These are phyloP conservation scores for Astur gentilis DNA, from an alignment of 2,113 vertebrate genomes.

Conservation along the genomic window DNA sequence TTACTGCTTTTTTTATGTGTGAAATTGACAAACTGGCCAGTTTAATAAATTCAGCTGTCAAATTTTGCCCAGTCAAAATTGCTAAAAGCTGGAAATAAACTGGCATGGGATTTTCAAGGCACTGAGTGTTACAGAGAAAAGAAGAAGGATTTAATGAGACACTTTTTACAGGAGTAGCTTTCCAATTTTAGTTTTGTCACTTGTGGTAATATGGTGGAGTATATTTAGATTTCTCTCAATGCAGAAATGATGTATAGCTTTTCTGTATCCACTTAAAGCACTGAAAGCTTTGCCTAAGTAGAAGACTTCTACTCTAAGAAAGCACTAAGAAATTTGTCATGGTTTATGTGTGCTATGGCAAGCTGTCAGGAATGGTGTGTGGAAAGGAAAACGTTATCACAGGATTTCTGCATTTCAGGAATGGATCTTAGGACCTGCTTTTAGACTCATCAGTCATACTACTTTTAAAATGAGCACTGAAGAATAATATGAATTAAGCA, in stretches of 20 bases:
- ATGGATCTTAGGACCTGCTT: neutral
- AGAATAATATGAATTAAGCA: constrained; percentile 16
- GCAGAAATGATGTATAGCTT: constrained; percentile 45
- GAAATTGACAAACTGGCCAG: constrained; percentile 74
- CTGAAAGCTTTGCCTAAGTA: constrained; percentile 6
- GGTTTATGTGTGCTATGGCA: neutral
- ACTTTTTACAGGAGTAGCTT: constrained; percentile 55
- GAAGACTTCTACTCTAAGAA: constrained; percentile 11
- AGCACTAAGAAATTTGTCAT: constrained; percentile 18
- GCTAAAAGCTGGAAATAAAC: constrained; percentile 69
- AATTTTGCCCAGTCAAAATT: constrained; percentile 69
- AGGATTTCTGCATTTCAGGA: neutral
- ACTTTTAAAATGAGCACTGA: constrained; percentile 1
- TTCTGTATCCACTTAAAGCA: constrained; percentile 33
- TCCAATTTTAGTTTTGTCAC: constrained; percentile 59
- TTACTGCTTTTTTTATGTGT: constrained; percentile 65
- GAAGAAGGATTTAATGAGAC: constrained; percentile 59
- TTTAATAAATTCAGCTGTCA: constrained; percentile 75
- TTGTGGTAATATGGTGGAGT: constrained; percentile 23
- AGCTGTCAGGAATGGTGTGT: neutral
- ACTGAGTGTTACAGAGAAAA: neutral
- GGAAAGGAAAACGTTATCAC: neutral
- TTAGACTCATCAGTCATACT: neutral
- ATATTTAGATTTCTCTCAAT: constrained; percentile 52
- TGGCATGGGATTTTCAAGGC: constrained; percentile 63